Conservation (phyloP, 1,140 invertebrate species). For the Drosophila carrolli region DNA sequence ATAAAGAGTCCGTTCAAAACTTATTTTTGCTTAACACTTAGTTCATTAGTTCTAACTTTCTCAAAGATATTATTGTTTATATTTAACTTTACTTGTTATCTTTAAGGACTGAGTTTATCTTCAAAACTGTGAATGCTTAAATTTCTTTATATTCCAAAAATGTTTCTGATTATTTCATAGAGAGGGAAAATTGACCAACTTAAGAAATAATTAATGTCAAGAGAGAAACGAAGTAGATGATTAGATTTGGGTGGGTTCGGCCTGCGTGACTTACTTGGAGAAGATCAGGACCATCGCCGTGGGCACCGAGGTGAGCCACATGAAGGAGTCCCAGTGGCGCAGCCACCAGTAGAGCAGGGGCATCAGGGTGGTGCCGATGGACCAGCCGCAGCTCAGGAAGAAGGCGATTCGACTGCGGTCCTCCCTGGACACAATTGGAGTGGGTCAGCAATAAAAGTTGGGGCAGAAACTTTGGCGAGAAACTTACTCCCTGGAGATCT, state of each 20-base stretch:
- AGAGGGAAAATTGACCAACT: not conserved
- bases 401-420: conserved; percentile 85
- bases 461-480: conserved; percentile 36
- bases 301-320: conserved; percentile 85
- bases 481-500: conserved; percentile 84
- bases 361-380: conserved; percentile 86
- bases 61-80: no score
- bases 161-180: not conserved
- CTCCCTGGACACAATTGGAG: conserved; percentile 54
- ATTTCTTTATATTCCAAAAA: not conserved
- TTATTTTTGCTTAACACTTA: no score
- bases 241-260: conserved; percentile 32
- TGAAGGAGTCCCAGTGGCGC: conserved; percentile 86
- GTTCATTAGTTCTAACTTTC: no score
- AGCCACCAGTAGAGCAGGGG: conserved; percentile 87
- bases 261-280: conserved; percentile 80
- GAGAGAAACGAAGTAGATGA: conserved; percentile 11
- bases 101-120: no score
- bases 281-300: conserved; percentile 84
- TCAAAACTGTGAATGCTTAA: no score
- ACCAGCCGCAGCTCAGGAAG: conserved; percentile 85
- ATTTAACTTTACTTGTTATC: no score
- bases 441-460: conserved; percentile 48
- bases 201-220: conserved; percentile 28
- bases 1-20: not conserved